phyloP scores from a whole-genome alignment of 2,797 vertebrate species.

The Sebastes jordani region DNA sequence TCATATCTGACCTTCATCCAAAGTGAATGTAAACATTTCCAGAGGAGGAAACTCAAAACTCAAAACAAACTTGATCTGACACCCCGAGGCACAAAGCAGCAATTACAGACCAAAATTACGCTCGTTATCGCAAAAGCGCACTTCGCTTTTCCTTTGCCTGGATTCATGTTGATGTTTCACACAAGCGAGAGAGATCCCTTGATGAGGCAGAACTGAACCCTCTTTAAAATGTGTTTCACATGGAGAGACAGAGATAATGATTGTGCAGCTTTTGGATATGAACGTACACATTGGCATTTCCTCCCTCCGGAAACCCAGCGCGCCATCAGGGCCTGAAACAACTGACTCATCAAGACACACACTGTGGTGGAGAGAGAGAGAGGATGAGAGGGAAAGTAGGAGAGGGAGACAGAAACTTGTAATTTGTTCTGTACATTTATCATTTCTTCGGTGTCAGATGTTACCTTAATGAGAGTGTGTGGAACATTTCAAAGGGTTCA shows the following conservation, averaged over 20 bases:
- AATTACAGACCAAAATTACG: constrained; percentile 8
- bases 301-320: constrained; percentile 39
- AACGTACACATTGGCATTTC: constrained; percentile 70
- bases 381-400: not conserved
- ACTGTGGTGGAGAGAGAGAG: not conserved
- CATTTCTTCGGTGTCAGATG: constrained; percentile 8
- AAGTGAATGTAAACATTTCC: constrained; percentile 15
- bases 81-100: constrained; percentile 11
- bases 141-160: not conserved
- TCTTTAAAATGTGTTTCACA: constrained; percentile 40
- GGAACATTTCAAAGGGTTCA: constrained; percentile 9
- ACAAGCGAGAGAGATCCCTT: constrained; percentile 1
- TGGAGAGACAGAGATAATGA: constrained; percentile 55
- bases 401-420: not conserved
- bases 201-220: constrained; percentile 18
- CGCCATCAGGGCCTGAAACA: constrained; percentile 25
- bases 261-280: constrained; percentile 43
- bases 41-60: constrained; percentile 5
- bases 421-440: not conserved
- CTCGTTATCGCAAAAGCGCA: constrained; percentile 18
- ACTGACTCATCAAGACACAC: constrained; percentile 57
- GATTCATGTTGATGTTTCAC: constrained; percentile 24
- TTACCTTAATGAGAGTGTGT: not conserved
- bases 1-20: constrained; percentile 12
- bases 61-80: constrained; percentile 1